Conservation (phyloP, 2,888 invertebrate species). For the Galerucella pusilla region DNA sequence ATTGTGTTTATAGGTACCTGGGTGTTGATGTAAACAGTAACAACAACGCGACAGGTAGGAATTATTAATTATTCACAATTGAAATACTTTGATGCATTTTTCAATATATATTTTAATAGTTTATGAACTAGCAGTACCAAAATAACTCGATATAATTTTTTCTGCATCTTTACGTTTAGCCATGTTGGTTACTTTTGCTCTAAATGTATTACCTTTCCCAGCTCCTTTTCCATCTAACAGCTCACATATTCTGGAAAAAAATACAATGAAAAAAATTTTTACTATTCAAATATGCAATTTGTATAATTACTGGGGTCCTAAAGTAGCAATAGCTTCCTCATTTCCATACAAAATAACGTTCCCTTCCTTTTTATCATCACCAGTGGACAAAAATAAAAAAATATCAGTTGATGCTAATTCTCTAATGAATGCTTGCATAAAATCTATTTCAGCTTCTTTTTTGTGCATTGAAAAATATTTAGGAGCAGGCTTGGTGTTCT, state of each 20-base stretch:
- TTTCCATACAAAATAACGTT: constrained; percentile 71
- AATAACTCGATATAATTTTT: constrained; percentile 51
- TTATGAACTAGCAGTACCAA: background rate
- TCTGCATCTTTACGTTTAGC: constrained; percentile 74
- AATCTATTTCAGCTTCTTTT: constrained; percentile 83
- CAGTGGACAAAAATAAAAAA: constrained; percentile 76
- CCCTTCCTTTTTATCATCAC: constrained; percentile 74
- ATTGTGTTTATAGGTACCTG: too few relatives aligned
- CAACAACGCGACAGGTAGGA: too few relatives aligned
- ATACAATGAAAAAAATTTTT: background rate
- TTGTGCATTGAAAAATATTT: constrained; percentile 72
- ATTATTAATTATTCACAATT: background rate
- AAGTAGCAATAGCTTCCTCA: constrained; percentile 67
- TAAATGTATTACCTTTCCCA: constrained; percentile 77
- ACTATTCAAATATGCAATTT: background rate
- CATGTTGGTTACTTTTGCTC: constrained; percentile 81
- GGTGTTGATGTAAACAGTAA: too few relatives aligned
- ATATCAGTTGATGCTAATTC: constrained; percentile 70
- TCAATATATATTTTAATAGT: background rate
- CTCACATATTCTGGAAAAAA: constrained; percentile 71
- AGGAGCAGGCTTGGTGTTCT: constrained; percentile 65
- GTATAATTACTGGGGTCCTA: constrained; percentile 72
- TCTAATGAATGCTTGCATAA: constrained; percentile 76
- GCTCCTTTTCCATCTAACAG: constrained; percentile 82
- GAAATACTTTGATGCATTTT: background rate